These are phyloP conservation scores for Piezodorus guildinii DNA, from an alignment of 1,140 invertebrate species.

Conservation along the genomic window DNA sequence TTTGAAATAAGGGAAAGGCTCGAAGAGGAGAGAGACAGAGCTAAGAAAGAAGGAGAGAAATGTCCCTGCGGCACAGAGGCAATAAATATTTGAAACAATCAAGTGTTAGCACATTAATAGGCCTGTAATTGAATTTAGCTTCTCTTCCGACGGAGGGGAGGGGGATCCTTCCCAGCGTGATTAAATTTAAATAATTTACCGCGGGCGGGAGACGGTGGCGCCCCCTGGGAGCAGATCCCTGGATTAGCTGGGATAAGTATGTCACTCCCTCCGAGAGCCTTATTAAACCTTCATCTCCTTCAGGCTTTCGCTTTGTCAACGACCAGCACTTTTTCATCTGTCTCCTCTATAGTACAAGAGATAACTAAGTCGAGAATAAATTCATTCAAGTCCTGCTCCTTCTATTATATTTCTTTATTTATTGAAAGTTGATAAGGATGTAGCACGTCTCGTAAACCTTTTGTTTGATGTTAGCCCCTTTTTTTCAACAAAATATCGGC, in stretches of 20 bases:
- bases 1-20: too few relatives aligned
- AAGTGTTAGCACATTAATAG: slow-evolving; percentile 26
- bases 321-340: not conserved
- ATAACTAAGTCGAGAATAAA: too few relatives aligned
- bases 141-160: not conserved
- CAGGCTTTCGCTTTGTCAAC: not conserved
- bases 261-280: slow-evolving; percentile 4
- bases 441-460: too few relatives aligned
- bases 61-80: slow-evolving; percentile 3
- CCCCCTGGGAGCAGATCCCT: not conserved
- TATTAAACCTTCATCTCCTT: not conserved
- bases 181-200: slow-evolving; percentile 27
- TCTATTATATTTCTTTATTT: too few relatives aligned
- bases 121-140: slow-evolving; percentile 25
- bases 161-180: slow-evolving; percentile 14
- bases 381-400: too few relatives aligned
- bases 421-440: too few relatives aligned
- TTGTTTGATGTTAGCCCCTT: too few relatives aligned
- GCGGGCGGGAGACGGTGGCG: slow-evolving; percentile 1
- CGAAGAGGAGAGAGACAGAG: not conserved
- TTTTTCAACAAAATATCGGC: too few relatives aligned
- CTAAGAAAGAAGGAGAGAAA: not conserved
- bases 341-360: too few relatives aligned
- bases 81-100: slow-evolving; percentile 27
- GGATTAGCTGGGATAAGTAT: slow-evolving; percentile 16